Conservation (phyloP, 1,140 invertebrate genomes). For the Agrilus planipennis region DNA sequence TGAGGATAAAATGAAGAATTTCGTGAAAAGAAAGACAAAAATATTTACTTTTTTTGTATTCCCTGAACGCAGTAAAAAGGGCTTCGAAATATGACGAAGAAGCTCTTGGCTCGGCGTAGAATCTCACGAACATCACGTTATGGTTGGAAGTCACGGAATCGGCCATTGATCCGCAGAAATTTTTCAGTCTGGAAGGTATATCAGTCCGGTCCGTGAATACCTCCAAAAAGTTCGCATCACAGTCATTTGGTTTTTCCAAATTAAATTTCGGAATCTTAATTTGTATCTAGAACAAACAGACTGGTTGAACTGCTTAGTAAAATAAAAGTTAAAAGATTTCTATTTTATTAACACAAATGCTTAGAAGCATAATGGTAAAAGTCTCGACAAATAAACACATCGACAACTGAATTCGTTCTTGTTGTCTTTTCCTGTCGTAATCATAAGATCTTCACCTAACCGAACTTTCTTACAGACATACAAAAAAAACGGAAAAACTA, state of each 20-base stretch:
- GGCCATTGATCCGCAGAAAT: conserved; percentile 70
- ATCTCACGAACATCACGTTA: conserved; percentile 56
- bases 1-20: too few relatives aligned
- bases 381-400: too few relatives aligned
- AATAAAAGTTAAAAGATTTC: too few relatives aligned
- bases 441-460: too few relatives aligned
- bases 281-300: conserved; percentile 48
- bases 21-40: neutral
- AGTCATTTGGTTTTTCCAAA: conserved; percentile 66
- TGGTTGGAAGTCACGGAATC: conserved; percentile 48
- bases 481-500: too few relatives aligned
- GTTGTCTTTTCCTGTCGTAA: too few relatives aligned
- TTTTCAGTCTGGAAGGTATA: conserved; percentile 44
- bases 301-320: too few relatives aligned
- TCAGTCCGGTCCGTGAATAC: conserved; percentile 58
- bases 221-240: conserved; percentile 70
- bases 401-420: too few relatives aligned
- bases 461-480: too few relatives aligned
- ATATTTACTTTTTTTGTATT: conserved; percentile 43
- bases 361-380: neutral
- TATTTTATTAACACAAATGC: too few relatives aligned
- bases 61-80: conserved; percentile 61
- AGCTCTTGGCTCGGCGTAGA: conserved; percentile 51
- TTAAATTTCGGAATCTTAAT: conserved; percentile 55
- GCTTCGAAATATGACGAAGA: conserved; percentile 56